Evolutionary conservation across 2,888 invertebrate species (phyloP).

Genomic region (Campaea margaritaria): DNA sequence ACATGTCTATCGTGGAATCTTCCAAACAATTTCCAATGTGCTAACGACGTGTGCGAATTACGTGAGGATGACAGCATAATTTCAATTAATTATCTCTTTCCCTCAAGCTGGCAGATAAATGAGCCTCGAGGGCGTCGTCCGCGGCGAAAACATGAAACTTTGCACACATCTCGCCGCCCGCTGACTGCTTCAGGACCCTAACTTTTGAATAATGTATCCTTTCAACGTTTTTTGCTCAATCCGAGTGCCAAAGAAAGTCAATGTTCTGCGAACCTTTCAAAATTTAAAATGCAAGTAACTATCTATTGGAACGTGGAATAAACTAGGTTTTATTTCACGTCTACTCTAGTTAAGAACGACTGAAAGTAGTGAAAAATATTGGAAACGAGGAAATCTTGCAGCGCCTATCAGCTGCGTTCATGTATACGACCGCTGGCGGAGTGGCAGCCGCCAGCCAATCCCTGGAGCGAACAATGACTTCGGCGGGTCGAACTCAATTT

Average conservation of each 20-base stretch:
- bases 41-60: constrained; percentile 52
- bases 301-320: not conserved
- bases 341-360: constrained; percentile 17
- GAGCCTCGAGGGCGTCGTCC: constrained; percentile 67
- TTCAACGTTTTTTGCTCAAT: constrained; percentile 66
- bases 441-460: constrained; percentile 57
- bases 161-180: constrained; percentile 64
- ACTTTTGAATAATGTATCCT: constrained; percentile 74
- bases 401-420: constrained; percentile 38
- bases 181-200: constrained; percentile 52
- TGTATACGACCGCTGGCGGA: constrained; percentile 44
- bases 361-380: constrained; percentile 18
- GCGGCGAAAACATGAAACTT: constrained; percentile 72
- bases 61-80: constrained; percentile 65
- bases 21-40: constrained; percentile 42
- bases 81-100: constrained; percentile 78
- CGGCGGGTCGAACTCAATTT: constrained; percentile 79
- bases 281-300: constrained; percentile 41
- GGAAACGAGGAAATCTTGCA: constrained; percentile 27
- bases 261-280: constrained; percentile 46
- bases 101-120: constrained; percentile 70
- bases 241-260: constrained; percentile 50
- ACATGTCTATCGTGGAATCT: constrained; percentile 29
- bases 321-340: not conserved
- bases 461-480: constrained; percentile 70